Evolutionary conservation across 2,888 invertebrate species (phyloP).

Genomic region (Danaus chrysippus): DNA sequence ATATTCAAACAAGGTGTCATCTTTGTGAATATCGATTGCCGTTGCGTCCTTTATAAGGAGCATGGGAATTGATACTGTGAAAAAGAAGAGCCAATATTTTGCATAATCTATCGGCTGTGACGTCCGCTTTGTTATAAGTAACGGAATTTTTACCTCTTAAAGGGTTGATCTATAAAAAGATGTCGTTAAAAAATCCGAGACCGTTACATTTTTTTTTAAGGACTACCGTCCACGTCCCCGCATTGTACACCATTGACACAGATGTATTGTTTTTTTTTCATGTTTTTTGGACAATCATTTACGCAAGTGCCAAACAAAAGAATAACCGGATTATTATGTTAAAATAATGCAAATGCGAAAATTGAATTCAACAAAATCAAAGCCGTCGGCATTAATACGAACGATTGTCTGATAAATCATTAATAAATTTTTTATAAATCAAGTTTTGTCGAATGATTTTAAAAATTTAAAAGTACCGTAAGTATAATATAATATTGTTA

Average conservation of each 20-base stretch:
- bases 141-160: constrained; percentile 38
- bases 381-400: constrained; percentile 29
- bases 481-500: too few relatives aligned
- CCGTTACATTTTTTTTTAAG: constrained; percentile 63
- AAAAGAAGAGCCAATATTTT: constrained; percentile 73
- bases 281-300: constrained; percentile 48
- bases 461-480: too few relatives aligned
- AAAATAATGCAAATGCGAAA: constrained; percentile 36
- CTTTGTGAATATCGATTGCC: constrained; percentile 78
- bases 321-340: constrained; percentile 38
- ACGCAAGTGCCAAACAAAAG: constrained; percentile 36
- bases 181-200: constrained; percentile 60
- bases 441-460: not conserved
- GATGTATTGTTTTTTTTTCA: constrained; percentile 38
- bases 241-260: constrained; percentile 32
- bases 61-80: constrained; percentile 75
- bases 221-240: constrained; percentile 64
- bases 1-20: constrained; percentile 80
- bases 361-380: constrained; percentile 28
- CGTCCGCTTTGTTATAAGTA: not conserved
- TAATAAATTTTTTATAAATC: not conserved
- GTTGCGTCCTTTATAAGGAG: constrained; percentile 64
- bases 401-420: constrained; percentile 12
- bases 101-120: constrained; percentile 68
- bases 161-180: constrained; percentile 59